phyloP scores from a whole-genome alignment of 2,113 vertebrate species.

The Takifugu flavidus region DNA sequence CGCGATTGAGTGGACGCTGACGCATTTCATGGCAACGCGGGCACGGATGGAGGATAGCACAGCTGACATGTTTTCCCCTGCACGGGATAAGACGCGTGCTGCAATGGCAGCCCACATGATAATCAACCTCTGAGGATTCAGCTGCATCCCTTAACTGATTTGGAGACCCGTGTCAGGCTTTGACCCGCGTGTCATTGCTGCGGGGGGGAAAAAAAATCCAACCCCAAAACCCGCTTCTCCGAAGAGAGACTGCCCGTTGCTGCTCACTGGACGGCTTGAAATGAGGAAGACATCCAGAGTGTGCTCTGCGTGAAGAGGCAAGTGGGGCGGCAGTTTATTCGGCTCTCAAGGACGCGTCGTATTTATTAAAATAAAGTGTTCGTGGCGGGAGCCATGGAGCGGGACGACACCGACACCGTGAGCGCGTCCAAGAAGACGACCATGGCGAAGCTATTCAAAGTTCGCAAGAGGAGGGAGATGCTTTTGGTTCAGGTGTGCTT shows the following conservation, averaged over 20 bases:
- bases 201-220: conserved; percentile 1
- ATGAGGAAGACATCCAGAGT: conserved; percentile 60
- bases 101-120: conserved; percentile 35
- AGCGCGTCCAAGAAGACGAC: conserved; percentile 72
- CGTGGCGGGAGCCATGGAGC: conserved; percentile 55
- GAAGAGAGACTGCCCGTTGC: conserved; percentile 23
- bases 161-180: conserved; percentile 40
- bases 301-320: conserved; percentile 50
- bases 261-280: conserved; percentile 41
- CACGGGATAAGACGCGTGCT: conserved; percentile 45
- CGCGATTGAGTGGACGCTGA: conserved; percentile 38
- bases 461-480: conserved; percentile 92
- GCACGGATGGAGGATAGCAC: conserved; percentile 19
- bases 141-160: conserved; percentile 47
- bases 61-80: conserved; percentile 3
- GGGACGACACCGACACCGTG: conserved; percentile 50
- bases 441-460: conserved; percentile 82
- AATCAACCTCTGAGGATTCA: conserved; percentile 22
- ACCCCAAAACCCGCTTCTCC: conserved; percentile 3
- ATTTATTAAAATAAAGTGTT: no score
- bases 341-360: conserved; percentile 53
- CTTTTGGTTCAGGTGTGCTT: conserved; percentile 87
- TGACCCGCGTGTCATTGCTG: conserved; percentile 66
- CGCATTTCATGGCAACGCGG: conserved; percentile 46
- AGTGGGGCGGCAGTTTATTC: conserved; percentile 32